phyloP scores from a whole-genome alignment of 1,140 invertebrate genomes.

The Zelostemma sp. region DNA sequence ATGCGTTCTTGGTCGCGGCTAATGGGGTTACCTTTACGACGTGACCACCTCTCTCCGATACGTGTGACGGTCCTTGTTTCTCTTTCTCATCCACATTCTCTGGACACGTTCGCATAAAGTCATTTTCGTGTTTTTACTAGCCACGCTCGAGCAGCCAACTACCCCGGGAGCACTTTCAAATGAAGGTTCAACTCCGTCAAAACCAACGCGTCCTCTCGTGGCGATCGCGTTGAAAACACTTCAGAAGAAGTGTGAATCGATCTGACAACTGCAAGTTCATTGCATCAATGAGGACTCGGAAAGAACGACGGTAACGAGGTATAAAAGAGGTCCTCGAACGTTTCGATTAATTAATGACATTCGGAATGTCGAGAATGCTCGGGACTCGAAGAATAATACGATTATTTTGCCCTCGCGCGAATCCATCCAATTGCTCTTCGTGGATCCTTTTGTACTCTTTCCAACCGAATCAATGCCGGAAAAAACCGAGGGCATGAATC shows the following conservation, averaged over 20 bases:
- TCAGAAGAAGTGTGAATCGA: conserved; percentile 31
- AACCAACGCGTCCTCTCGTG: conserved; percentile 35
- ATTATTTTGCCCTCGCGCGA: too few relatives aligned
- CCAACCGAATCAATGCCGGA: too few relatives aligned
- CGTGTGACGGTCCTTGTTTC: conserved; percentile 1
- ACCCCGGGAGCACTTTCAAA: conserved; percentile 13
- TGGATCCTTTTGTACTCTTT: too few relatives aligned
- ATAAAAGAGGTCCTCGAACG: conserved; percentile 42
- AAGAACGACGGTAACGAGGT: conserved; percentile 29
- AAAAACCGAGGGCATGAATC: too few relatives aligned
- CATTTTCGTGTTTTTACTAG: conserved; percentile 12
- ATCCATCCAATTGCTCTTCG: too few relatives aligned
- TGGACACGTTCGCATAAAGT: conserved; percentile 7
- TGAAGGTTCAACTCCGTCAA: conserved; percentile 5
- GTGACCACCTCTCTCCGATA: conserved; percentile 17
- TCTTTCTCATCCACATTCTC: conserved; percentile 12
- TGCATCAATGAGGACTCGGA: conserved; percentile 27
- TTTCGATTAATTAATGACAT: conserved; percentile 47
- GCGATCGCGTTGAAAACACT: conserved; percentile 41
- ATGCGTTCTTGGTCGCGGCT: conserved; percentile 31
- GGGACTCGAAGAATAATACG: too few relatives aligned
- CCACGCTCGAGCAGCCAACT: conserved; percentile 11
- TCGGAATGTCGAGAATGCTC: conserved; percentile 22
- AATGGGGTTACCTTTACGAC: conserved; percentile 47
- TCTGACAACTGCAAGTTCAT: conserved; percentile 33